Base-by-base conservation (phyloP, 2,113 vertebrate species). In the Cyanocitta stelleri region DNA sequence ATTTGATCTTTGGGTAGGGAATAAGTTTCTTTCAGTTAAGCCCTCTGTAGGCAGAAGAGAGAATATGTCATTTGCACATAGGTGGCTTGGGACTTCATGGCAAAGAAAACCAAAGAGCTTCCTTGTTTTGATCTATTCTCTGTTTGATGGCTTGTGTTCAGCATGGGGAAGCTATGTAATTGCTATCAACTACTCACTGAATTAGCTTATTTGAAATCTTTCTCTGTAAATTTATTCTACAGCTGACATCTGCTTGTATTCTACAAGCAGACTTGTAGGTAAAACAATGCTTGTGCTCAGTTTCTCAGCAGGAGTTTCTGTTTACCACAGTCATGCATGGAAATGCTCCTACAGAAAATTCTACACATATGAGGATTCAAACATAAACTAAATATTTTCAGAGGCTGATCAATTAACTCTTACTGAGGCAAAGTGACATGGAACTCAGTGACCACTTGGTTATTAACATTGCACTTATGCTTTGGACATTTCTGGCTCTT, bases 1-100 rank as follows among this genome's bases (percentile, higher is more conserved):
- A 97, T 98, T 96, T 95, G 85, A 92, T 96, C 22, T 96, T 94
- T 93, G 87, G 41, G 58, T 78, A 93, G 83, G 84, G 94, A 98
- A 95, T 97, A 96, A 46, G 54, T 95, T 95, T 69, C 85, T 97
- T 97, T 96, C 84, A 89, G 78, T 56, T 64, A 83, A 97, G 85
- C 86, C 82, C 48, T 97, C 95, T 85, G 88, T 87, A 94, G 92
- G 77, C 72, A 95, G 85, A 89, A 41, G 20, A 95, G 41, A 71
- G 55, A 89, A 95, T 91, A 67, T 96, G 91, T 91, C 90, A 92
- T 96, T 97, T 89, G 64, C 97, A 97, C 79, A 49, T 48, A 52
- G 75, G 56, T 75, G 81, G 58, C 61, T 92, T 93, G 87, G 83
- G 93, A 97, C 72, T 97, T 91, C 61, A 74, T 37, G 74, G 83